Base-by-base conservation (phyloP, 2,888 invertebrate genomes). In the Petrolisthes cinctipes region DNA sequence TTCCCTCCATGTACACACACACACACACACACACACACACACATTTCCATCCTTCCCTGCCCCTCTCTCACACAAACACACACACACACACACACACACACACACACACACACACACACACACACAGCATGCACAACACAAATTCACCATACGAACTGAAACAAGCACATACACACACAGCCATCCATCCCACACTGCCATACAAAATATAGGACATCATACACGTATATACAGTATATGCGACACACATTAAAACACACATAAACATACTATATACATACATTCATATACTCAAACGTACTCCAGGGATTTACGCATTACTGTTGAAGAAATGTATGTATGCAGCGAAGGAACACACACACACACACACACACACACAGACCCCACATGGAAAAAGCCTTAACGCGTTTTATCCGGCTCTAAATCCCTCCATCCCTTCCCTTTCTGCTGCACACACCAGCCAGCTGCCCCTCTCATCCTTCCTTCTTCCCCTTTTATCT, bases 101-200 rank as follows among this genome's bases (percentile, higher is more conserved):
- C 73, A 73, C 73, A 73, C 73, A 73, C 73, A 73, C 73, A 73
- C n/a, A 73, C 73, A 73, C n/a, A 73, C 73, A 73, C n/a, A 73
- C 11, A 14, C 7, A 20, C 73, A 14, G n/a, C n/a, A n/a, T n/a
- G n/a, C n/a, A 23, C 17, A 20, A 7, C 17, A 7, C 37, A 11
- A 37, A 37, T 6, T 23, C 37, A 75, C 51, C 75, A 75, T n/a
- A n/a, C n/a, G n/a, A n/a, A n/a, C n/a, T 61, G 61, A 7, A 61
- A 11, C 61, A 7, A 61, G 61, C 14, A 61, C 14, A 61, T 61
- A 61, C 61, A 14, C 14, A 61, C 61, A 61, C 9, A 11, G 14
- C 61, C n/a, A 61, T 61, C 7, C 61, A 61, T 61, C 14, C 7
- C 61, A 61, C 14, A 61, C 61, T 11, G 7, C 7, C 61, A 61